A percentile compares a stretch with the other conserved stretches of the same genome.
Conservation (phyloP, 2,113 vertebrate genomes). For the Passer montanus region DNA sequence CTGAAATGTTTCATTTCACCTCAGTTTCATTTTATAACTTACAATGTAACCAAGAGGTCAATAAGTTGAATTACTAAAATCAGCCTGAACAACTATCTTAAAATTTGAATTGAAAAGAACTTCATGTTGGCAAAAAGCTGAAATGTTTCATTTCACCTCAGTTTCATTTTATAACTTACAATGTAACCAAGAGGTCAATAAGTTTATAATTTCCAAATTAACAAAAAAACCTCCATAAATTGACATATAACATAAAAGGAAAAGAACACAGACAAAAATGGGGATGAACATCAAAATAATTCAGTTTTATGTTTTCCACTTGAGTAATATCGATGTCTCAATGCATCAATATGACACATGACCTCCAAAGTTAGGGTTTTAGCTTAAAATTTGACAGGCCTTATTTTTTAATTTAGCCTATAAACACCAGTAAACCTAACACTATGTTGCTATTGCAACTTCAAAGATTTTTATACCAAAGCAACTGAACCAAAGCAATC, state of each 20-base stretch:
- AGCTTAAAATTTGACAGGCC: background rate
- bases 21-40: background rate
- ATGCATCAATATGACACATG: background rate
- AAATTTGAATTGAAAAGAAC: background rate
- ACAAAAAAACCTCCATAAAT: background rate
- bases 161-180: fast-evolving
- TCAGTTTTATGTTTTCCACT: background rate
- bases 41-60: fast-evolving
- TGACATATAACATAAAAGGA: background rate
- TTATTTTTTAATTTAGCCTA: background rate
- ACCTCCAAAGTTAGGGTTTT: background rate
- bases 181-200: background rate
- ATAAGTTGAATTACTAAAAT: background rate
- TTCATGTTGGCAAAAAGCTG: background rate
- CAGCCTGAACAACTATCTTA: background rate
- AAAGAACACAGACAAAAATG: background rate
- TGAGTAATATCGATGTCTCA: background rate
- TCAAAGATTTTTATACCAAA: background rate
- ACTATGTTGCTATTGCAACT: background rate
- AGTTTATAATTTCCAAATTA: background rate
- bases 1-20: background rate
- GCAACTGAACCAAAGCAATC: background rate
- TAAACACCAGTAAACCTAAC: background rate
- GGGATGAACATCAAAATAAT: background rate
- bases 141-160: background rate